A percentile compares a stretch with the other conserved stretches of the same genome.
Evolutionary conservation across 1,140 invertebrate species (phyloP).

Genomic region (Brachionus asplanchnoidis): DNA sequence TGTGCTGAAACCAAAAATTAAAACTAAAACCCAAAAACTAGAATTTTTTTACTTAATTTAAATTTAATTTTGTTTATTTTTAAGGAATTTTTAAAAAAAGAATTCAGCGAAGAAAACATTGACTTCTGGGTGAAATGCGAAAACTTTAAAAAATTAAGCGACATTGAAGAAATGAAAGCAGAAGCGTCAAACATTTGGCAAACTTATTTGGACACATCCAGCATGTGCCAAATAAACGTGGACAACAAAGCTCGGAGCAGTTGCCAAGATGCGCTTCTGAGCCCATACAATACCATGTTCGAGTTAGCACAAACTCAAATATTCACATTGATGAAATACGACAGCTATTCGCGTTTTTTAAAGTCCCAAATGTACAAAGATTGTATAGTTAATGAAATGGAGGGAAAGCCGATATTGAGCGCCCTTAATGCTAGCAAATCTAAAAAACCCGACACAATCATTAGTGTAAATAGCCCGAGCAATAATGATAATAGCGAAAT

Average conservation of each 20-base stretch:
- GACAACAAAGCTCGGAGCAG: conserved; percentile 56
- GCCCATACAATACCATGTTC: conserved; percentile 19
- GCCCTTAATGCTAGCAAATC: not conserved
- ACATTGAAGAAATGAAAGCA: conserved; percentile 49
- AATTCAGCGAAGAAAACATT: conserved; percentile 94
- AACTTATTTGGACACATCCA: conserved; percentile 34
- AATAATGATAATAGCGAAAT: conserved; percentile 16
- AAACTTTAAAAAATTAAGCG: conserved; percentile 64
- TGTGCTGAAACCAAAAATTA: too few species aligned
- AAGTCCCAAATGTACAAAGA: conserved; percentile 82
- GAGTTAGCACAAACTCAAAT: conserved; percentile 78
- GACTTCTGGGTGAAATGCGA: conserved; percentile 91
- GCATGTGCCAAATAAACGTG: conserved; percentile 41
- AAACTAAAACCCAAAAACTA: too few species aligned
- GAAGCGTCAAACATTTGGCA: conserved; percentile 28
- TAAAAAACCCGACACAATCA: not conserved
- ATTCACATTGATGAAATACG: conserved; percentile 95
- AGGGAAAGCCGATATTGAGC: conserved; percentile 52
- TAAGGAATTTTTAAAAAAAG: conserved; percentile 85
- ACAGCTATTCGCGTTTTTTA: conserved; percentile 88
- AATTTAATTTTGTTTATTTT: conserved; percentile 4
- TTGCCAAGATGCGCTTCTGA: conserved; percentile 50
- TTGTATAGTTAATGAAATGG: conserved; percentile 64
- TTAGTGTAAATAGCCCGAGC: not conserved
- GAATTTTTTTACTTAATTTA: not conserved